These are phyloP conservation scores for Leptopilina clavipes DNA, from an alignment of 1,140 invertebrate genomes.

Conservation along the genomic window DNA sequence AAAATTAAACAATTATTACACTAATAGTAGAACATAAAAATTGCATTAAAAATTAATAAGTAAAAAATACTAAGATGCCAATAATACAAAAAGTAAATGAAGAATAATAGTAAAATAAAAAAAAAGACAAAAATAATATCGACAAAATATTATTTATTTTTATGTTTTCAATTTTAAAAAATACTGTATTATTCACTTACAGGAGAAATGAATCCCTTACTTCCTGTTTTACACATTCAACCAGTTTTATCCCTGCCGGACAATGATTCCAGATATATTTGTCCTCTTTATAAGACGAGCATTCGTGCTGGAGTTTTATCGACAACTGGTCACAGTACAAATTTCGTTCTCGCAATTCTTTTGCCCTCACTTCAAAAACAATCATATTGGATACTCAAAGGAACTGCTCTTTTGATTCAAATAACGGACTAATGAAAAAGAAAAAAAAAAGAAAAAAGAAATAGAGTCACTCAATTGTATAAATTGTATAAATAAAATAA, in stretches of 20 bases:
- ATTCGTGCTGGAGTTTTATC: slow-evolving; percentile 87
- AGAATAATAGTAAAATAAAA: neutral
- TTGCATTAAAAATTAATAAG: too few relatives aligned
- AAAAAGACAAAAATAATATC: neutral
- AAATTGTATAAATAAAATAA: slow-evolving; percentile 33
- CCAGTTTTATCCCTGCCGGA: slow-evolving; percentile 79
- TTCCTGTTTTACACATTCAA: slow-evolving; percentile 85
- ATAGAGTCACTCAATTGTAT: neutral
- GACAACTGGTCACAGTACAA: slow-evolving; percentile 92
- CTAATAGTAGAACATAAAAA: too few relatives aligned
- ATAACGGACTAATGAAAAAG: slow-evolving; percentile 77
- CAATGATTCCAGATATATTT: slow-evolving; percentile 81
- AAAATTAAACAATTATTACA: too few relatives aligned
- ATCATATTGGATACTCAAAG: slow-evolving; percentile 90
- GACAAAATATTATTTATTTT: neutral
- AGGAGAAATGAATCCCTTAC: slow-evolving; percentile 85
- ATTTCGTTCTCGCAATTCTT: slow-evolving; percentile 88
- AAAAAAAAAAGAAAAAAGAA: too few relatives aligned
- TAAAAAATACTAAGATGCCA: too few relatives aligned
- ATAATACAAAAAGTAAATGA: neutral
- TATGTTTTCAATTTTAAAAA: slow-evolving; percentile 32
- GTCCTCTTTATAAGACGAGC: slow-evolving; percentile 91
- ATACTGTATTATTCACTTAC: slow-evolving; percentile 43
- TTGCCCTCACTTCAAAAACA: slow-evolving; percentile 78
- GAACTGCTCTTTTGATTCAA: slow-evolving; percentile 88